Percentiles rank a stretch among this genome's conserved stretches.
These are phyloP conservation scores for Acropternis orthonyx DNA, from an alignment of 2,797 vertebrate species.

Conservation along the genomic window DNA sequence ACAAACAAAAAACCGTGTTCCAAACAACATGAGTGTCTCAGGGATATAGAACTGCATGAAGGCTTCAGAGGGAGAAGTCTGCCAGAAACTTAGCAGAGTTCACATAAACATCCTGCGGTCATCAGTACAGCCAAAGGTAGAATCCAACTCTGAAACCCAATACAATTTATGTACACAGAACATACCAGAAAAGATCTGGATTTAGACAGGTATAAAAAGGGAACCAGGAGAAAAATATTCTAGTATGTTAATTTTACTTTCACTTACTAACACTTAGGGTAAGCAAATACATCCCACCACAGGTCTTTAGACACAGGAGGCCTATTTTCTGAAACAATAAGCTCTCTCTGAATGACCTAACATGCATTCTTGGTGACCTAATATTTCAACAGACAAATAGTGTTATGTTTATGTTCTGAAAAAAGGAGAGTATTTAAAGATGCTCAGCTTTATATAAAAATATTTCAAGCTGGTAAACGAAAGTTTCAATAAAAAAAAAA, in stretches of 20 bases:
- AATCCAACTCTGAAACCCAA: conserved; percentile 12
- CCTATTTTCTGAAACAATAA: conserved; percentile 40
- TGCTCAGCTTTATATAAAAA: background rate
- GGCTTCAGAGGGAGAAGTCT: background rate
- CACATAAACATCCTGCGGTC: conserved; percentile 39
- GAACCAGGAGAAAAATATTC: background rate
- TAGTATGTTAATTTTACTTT: conserved; percentile 14
- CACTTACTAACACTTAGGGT: background rate
- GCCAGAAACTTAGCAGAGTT: background rate
- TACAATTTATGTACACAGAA: conserved; percentile 38
- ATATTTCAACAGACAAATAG: background rate
- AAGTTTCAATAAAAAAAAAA: background rate
- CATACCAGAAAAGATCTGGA: conserved; percentile 29
- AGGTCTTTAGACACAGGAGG: background rate
- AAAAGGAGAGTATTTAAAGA: background rate
- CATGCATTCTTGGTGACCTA: background rate
- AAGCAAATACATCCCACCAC: conserved; percentile 10
- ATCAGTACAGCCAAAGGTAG: background rate
- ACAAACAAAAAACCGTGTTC: background rate
- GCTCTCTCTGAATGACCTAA: conserved; percentile 1
- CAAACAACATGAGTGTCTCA: background rate
- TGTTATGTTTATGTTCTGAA: background rate
- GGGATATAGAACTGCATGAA: background rate
- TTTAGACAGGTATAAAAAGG: conserved; percentile 55
- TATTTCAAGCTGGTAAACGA: background rate